phyloP scores from a whole-genome alignment of 2,113 vertebrate species.

The Pygoscelis adeliae region DNA sequence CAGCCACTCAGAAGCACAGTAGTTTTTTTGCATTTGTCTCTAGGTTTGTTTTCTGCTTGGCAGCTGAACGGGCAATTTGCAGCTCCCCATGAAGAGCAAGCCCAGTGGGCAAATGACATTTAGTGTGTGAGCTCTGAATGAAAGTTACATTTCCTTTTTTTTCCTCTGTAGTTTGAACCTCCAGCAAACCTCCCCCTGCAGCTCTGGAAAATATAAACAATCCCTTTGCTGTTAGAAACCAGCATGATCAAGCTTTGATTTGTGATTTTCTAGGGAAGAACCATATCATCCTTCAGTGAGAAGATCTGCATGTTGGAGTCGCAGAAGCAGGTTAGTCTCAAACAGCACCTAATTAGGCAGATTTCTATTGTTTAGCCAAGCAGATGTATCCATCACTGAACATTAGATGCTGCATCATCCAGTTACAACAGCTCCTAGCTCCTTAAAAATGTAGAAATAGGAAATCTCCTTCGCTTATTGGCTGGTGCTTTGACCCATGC shows the following conservation, averaged over 20 bases:
- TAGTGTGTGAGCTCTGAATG: not conserved
- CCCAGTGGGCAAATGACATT: slow-evolving; percentile 27
- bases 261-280: slow-evolving; percentile 34
- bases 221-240: not conserved
- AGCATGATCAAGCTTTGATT: slow-evolving; percentile 34
- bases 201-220: slow-evolving; percentile 47
- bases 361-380: slow-evolving; percentile 43
- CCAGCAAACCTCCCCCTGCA: slow-evolving; percentile 25
- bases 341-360: slow-evolving; percentile 34
- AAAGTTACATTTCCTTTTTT: slow-evolving; percentile 9
- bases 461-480: not conserved
- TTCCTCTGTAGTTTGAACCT: not conserved
- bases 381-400: slow-evolving; percentile 8
- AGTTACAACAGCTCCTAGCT: not conserved
- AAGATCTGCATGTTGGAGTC: not conserved
- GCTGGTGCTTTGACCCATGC: not conserved
- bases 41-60: slow-evolving; percentile 16
- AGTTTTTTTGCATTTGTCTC: not conserved
- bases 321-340: slow-evolving; percentile 34
- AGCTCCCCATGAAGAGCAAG: slow-evolving; percentile 21
- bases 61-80: slow-evolving; percentile 7
- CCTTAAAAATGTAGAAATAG: not conserved
- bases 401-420: not conserved
- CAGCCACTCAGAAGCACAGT: not conserved
- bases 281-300: not conserved